Percentiles rank a stretch among this genome's conserved stretches.
These are phyloP conservation scores for Poeciliopsis presidionis DNA, from an alignment of 2,797 vertebrate species.

Conservation along the genomic window DNA sequence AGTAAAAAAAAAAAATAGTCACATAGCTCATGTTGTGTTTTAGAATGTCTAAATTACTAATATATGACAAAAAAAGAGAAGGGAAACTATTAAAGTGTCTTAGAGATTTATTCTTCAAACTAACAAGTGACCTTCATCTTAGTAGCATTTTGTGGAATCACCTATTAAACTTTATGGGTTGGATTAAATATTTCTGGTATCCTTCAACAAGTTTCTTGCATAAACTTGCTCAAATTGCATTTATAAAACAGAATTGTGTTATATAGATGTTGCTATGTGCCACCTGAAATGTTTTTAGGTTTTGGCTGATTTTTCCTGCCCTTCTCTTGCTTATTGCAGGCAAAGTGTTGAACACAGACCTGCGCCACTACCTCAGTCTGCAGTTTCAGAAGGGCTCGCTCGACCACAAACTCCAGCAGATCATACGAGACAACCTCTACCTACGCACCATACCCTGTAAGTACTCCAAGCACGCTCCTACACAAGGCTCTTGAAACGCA, in stretches of 20 bases:
- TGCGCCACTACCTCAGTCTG: slow-evolving; percentile 97
- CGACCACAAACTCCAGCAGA: slow-evolving; percentile 98
- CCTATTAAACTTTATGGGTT: neutral
- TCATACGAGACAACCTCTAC: slow-evolving; percentile 99
- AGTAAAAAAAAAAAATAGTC: neutral
- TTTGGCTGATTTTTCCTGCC: slow-evolving; percentile 48
- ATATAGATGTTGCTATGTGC: slow-evolving; percentile 38
- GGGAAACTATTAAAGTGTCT: neutral
- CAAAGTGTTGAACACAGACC: slow-evolving; percentile 98
- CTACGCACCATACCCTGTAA: slow-evolving; percentile 98
- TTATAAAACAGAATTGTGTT: neutral
- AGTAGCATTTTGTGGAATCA: neutral
- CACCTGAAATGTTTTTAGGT: slow-evolving; percentile 7
- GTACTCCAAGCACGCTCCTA: slow-evolving; percentile 58
- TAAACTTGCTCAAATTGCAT: neutral
- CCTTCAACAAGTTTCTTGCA: neutral
- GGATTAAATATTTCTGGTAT: neutral
- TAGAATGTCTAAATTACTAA: neutral
- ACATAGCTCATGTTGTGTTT: neutral
- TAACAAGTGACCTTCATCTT: neutral
- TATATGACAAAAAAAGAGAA: neutral
- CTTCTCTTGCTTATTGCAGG: slow-evolving; percentile 79
- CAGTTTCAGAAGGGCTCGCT: slow-evolving; percentile 98
- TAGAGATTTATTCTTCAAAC: neutral
- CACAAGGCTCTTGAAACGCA: neutral